These are phyloP conservation scores for Berghia stephanieae DNA, from an alignment of 1,140 invertebrate species.

Conservation along the genomic window DNA sequence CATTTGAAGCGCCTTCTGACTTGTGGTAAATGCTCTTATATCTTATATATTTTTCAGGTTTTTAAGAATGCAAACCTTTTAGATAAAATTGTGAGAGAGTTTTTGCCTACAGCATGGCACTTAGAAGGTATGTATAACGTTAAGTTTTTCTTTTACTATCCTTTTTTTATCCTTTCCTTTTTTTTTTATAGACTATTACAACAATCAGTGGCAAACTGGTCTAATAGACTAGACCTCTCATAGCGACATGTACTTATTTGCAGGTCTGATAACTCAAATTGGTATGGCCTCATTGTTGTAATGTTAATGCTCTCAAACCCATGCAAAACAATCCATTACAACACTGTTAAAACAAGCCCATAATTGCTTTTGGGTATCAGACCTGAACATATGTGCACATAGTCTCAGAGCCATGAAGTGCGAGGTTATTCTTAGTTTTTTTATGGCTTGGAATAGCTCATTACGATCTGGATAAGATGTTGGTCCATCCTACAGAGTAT, in stretches of 20 bases:
- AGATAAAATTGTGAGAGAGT: conserved; percentile 55
- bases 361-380: not conserved
- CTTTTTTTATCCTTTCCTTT: not conserved
- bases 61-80: conserved; percentile 39
- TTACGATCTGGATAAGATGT: too few species aligned
- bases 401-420: not conserved
- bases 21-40: not conserved
- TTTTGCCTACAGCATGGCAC: conserved; percentile 58
- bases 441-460: not conserved
- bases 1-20: too few species aligned
- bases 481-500: not conserved
- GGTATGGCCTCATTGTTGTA: too few species aligned
- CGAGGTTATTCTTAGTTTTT: not conserved
- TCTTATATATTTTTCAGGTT: conserved; percentile 36
- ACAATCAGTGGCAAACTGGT: too few species aligned
- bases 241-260: too few species aligned
- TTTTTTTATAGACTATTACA: not conserved
- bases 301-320: too few species aligned
- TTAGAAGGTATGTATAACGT: conserved; percentile 36
- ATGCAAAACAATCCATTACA: too few species aligned
- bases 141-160: not conserved
- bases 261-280: too few species aligned
- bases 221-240: too few species aligned
- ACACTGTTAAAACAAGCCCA: too few species aligned
- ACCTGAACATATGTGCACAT: not conserved